phyloP scores from a whole-genome alignment of 2,888 invertebrate genomes.

The Leucoma salicis region DNA sequence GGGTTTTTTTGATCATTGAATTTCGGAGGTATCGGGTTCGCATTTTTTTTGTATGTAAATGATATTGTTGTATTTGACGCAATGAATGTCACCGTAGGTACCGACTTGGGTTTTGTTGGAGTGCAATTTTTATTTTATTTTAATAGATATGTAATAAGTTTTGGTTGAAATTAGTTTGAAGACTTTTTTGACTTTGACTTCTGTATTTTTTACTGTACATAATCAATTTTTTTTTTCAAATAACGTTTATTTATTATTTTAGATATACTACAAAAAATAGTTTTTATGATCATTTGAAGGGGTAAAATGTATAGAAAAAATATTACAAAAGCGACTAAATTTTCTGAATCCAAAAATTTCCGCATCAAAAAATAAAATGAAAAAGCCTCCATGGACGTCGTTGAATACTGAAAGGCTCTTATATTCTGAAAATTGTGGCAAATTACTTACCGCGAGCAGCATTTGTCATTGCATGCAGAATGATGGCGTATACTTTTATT shows the following conservation, averaged over 20 bases:
- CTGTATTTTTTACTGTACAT: too few relatives aligned
- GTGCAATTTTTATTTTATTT: slow-evolving; percentile 15
- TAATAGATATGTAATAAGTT: too few relatives aligned
- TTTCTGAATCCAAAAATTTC: background rate
- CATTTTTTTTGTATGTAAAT: slow-evolving; percentile 29
- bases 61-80: slow-evolving; percentile 22
- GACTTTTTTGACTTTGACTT: too few relatives aligned
- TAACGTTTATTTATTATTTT: background rate
- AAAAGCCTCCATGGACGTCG: background rate
- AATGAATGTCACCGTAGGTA: slow-evolving; percentile 16
- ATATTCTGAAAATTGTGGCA: slow-evolving; percentile 44
- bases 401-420: slow-evolving; percentile 15
- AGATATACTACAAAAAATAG: too few relatives aligned
- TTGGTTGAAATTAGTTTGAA: too few relatives aligned
- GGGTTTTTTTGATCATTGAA: slow-evolving; percentile 41
- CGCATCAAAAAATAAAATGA: background rate
- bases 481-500: slow-evolving; percentile 40
- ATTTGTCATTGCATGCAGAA: slow-evolving; percentile 53
- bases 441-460: slow-evolving; percentile 47
- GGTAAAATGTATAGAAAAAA: background rate
- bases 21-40: slow-evolving; percentile 36
- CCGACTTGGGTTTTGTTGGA: slow-evolving; percentile 11
- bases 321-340: background rate
- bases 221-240: background rate
- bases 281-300: too few relatives aligned